Evolutionary conservation across 2,888 invertebrate genomes (phyloP).

Genomic region (Trichopoda pennipes): DNA sequence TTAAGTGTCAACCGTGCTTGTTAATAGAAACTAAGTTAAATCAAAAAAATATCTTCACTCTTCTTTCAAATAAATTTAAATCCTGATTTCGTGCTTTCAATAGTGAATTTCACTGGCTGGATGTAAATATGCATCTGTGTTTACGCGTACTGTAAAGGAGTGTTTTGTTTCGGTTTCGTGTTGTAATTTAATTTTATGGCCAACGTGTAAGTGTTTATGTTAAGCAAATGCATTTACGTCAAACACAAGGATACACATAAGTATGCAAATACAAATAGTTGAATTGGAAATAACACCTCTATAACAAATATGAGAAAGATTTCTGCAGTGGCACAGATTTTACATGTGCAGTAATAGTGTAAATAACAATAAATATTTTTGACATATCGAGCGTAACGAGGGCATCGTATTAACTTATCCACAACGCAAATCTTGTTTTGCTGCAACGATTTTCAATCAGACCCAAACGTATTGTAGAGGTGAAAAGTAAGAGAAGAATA

Average conservation of each 20-base stretch:
- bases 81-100: neutral
- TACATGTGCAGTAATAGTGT: neutral
- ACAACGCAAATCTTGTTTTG: constrained; percentile 1
- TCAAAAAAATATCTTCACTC: neutral
- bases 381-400: constrained; percentile 27
- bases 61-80: neutral
- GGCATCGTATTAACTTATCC: constrained; percentile 5
- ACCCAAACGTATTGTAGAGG: constrained; percentile 14
- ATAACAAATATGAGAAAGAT: constrained; percentile 2
- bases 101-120: constrained; percentile 11
- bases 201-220: constrained; percentile 11
- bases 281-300: neutral
- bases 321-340: neutral
- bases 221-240: constrained; percentile 19
- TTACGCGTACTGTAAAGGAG: constrained; percentile 6
- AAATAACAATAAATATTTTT: neutral
- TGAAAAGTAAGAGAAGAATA: neutral
- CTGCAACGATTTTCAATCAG: constrained; percentile 14
- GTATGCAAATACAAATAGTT: neutral
- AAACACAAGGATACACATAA: neutral
- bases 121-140: neutral
- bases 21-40: too few species aligned
- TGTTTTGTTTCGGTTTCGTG: constrained; percentile 44
- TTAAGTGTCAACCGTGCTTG: too few species aligned
- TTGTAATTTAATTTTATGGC: constrained; percentile 49